Base-by-base conservation (phyloP, 2,797 vertebrate species). In the Gorsachius magnificus region DNA sequence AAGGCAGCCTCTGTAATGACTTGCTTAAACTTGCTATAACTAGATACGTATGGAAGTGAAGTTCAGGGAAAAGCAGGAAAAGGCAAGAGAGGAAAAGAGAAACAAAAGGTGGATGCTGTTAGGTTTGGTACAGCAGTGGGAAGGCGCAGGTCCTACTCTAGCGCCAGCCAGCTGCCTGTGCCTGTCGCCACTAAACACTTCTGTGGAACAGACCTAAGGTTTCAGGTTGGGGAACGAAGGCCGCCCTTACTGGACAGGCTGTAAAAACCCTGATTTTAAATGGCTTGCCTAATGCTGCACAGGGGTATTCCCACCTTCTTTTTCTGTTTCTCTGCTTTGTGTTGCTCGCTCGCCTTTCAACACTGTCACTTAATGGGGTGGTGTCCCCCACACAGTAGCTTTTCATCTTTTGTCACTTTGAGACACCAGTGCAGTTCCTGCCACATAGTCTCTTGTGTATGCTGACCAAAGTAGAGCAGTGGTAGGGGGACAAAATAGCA, bases 351-450 rank as follows among this genome's bases (percentile, higher is more conserved):
- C 3, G 0, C 9, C 22, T 89, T 85, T 77, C 21, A 60, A 7
- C 14, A 3, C 36, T 54, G 33, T n/a, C 19, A 21, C 20, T 66
- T 79, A 45, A 13, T 53, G 3, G 4, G 8, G 5, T 54, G 3
- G 22, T n/a, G 25, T 83, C 35, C 10, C 38, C 4, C 33, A 16
- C 0, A 0, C 3, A 19, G 48, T 26, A 24, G 48, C 14, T 75
- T 63, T 88, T 66, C 16, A 14, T 70, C 20, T 64, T 93, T 65
- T 78, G 41, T 83, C 24, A 11, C 36, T 74, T 75, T 0, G 5
- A 60, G 53, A 41, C 38, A 71, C 16, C 11, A 16, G 16, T 15
- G 51, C 4, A 8, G 45, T 83, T 83, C 31, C 35, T 5, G 50
- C 24, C 2, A 2, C 19, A 5, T 29, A 26, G 26, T 46, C 5